These are phyloP conservation scores for Eulemur mongoz DNA, from an alignment of 2,797 vertebrate species.

Conservation along the genomic window DNA sequence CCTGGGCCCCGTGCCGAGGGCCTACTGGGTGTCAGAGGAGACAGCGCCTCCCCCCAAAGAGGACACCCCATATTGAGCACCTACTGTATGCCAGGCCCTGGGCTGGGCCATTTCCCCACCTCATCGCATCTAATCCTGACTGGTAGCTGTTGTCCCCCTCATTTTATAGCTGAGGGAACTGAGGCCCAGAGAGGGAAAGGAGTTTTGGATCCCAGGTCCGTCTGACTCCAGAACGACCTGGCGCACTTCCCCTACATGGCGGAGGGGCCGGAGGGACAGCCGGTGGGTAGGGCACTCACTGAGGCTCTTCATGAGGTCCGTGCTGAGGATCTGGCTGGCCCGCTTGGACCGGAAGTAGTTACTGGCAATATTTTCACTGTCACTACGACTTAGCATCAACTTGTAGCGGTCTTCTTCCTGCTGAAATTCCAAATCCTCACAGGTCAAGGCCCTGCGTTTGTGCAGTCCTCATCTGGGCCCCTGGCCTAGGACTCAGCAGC, in stretches of 20 bases:
- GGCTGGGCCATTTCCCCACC: background rate
- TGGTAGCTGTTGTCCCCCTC: background rate
- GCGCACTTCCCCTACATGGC: background rate
- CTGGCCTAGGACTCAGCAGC: background rate
- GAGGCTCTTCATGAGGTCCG: slow-evolving; percentile 82
- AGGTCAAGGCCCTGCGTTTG: background rate
- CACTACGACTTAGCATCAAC: slow-evolving; percentile 90
- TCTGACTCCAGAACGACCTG: background rate
- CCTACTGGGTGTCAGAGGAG: background rate
- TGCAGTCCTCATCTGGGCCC: background rate
- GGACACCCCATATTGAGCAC: background rate
- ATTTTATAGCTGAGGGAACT: background rate
- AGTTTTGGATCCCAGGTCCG: background rate
- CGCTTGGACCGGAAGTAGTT: slow-evolving; percentile 91
- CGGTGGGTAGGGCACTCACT: slow-evolving; percentile 58
- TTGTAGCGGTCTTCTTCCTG: slow-evolving; percentile 91
- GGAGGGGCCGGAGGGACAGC: accelerated
- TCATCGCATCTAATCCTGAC: background rate
- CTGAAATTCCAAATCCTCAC: background rate
- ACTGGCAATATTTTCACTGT: slow-evolving; percentile 91
- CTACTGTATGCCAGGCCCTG: background rate
- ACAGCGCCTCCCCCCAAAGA: background rate
- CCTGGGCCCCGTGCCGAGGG: background rate
- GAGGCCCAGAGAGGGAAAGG: background rate
- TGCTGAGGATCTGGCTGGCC: slow-evolving; percentile 87